These are phyloP conservation scores for Cataglyphis rosenhaueri DNA, from an alignment of 2,888 invertebrate genomes.

Conservation along the genomic window DNA sequence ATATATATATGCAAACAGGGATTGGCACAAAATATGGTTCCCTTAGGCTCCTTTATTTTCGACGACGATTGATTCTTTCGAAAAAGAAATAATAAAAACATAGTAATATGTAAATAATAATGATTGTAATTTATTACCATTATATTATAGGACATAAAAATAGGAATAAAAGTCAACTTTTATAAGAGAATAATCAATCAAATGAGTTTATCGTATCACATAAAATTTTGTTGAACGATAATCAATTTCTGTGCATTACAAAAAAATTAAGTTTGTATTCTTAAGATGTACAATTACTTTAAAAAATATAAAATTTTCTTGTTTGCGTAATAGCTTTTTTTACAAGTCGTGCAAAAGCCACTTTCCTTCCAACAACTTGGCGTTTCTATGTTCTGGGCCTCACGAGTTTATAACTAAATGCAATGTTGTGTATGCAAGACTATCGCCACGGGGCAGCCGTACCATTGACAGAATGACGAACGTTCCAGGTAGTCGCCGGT, in stretches of 20 bases:
- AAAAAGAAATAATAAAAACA: background rate
- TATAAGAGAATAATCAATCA: background rate
- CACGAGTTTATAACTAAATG: constrained; percentile 48
- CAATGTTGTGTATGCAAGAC: constrained; percentile 56
- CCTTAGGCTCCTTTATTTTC: constrained; percentile 14
- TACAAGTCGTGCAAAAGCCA: background rate
- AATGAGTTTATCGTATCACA: background rate
- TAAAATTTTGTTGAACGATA: background rate
- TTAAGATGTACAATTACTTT: background rate
- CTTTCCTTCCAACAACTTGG: constrained; percentile 10
- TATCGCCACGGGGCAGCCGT: constrained; percentile 65
- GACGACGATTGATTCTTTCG: constrained; percentile 11
- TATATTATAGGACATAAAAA: background rate
- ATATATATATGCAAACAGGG: constrained; percentile 26
- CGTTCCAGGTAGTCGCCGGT: constrained; percentile 69
- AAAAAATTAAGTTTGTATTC: background rate
- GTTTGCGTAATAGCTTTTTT: background rate
- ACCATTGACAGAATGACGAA: constrained; percentile 74
- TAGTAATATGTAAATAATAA: background rate
- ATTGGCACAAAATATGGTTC: background rate
- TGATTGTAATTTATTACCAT: constrained; percentile 5
- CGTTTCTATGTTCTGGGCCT: background rate
- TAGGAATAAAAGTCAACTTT: background rate
- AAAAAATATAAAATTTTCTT: background rate
- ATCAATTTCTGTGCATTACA: background rate